These are phyloP conservation scores for Xestia sexstrigata DNA, from an alignment of 2,888 invertebrate genomes.

Conservation along the genomic window DNA sequence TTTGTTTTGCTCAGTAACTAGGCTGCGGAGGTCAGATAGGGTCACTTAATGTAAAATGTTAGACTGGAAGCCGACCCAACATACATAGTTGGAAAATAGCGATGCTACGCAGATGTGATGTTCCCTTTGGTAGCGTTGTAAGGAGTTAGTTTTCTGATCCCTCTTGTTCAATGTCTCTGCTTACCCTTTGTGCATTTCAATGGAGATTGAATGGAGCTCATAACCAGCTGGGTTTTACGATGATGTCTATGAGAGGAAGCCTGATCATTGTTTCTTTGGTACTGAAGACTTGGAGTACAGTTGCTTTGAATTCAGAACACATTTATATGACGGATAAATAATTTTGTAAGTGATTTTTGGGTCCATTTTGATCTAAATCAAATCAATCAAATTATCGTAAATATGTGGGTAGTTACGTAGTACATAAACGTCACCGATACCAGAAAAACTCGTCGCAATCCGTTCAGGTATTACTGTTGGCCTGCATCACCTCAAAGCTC, in stretches of 20 bases:
- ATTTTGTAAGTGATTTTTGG: background rate
- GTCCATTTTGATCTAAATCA: background rate
- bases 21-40: background rate
- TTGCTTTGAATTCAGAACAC: background rate
- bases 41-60: background rate
- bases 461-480: background rate
- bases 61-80: no score
- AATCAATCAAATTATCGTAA: background rate
- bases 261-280: slow-evolving; percentile 45
- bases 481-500: background rate
- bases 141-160: slow-evolving; percentile 18
- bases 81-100: background rate
- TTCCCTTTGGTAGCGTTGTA: background rate
- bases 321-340: background rate
- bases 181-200: slow-evolving; percentile 54
- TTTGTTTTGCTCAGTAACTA: background rate
- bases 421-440: no score
- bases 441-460: no score
- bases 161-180: background rate
- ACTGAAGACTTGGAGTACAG: background rate
- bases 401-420: background rate
- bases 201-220: slow-evolving; percentile 54
- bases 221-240: slow-evolving; percentile 56
- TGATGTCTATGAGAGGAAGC: slow-evolving; percentile 40
- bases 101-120: background rate